Evolutionary conservation across 2,888 invertebrate species (phyloP), one percentile per base, ranked within the genome.

Genomic region (Macaria liturata): DNA sequence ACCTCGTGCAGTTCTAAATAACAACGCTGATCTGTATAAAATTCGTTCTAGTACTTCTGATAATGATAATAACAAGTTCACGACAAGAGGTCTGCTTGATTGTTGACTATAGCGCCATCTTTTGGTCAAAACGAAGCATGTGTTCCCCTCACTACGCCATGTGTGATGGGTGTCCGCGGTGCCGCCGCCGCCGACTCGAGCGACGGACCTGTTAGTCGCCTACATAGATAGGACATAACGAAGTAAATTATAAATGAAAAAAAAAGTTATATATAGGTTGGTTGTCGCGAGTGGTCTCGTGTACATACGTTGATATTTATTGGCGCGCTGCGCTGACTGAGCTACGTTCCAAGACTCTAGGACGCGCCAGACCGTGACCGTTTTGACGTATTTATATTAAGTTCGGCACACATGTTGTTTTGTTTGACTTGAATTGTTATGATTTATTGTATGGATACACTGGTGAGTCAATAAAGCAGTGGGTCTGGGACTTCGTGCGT

Each of bases 401-500:
- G 86, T 88, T 88, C 86, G 83, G 85, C 87, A 89, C 87, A 89
- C 87, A 86, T 86, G 86, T 91, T 90, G 88, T 90, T 91, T 91
- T 90, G 89, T 91, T 91, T 88, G 88, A 88, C 87, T 83, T 86
- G 86, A 88, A 87, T 88, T 91, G 91, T 90, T 91, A 91, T 91
- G 88, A 91, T 91, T 91, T 88, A 88, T 89, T 91, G 90, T 92
- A 91, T 86, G 84, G 84, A 86, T 87, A 90, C 89, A 87, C 90
- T 91, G 92, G 90, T 90, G 81, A 91, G 91, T 92, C 91, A 91
- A 92, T 91, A 91, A 92, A 92, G 87, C 88, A 88, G 91, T 91
- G 91, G 91, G 91, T 91, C 89, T 89, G 91, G 91, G 91, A 89
- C 78, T 79, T 78, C 75, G 77, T 82, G 82, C 88, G 89, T 89